These are phyloP conservation scores for Tapirus indicus DNA, from an alignment of 2,797 vertebrate species.

Conservation along the genomic window DNA sequence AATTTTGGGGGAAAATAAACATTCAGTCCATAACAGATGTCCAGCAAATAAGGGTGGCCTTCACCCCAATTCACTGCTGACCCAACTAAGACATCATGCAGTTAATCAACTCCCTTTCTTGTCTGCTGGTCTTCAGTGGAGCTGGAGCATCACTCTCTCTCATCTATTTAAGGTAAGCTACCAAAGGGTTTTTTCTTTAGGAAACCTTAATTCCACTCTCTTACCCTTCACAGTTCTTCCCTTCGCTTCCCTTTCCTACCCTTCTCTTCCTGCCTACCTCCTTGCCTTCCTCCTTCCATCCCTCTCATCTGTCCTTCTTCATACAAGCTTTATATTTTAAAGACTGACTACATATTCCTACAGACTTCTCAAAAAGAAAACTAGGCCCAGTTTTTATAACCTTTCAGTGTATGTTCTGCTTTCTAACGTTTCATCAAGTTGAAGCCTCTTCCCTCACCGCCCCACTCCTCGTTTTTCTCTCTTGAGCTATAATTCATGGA, in stretches of 20 bases:
- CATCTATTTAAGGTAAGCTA: background rate
- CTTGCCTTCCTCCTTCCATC: background rate
- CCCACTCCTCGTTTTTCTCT: background rate
- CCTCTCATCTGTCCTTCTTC: background rate
- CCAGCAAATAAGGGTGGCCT: background rate
- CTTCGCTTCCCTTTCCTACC: background rate
- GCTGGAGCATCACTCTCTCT: background rate
- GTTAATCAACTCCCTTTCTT: accelerated
- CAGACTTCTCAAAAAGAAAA: background rate
- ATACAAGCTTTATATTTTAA: background rate
- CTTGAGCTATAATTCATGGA: background rate
- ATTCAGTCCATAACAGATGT: background rate
- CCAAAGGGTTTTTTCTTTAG: background rate
- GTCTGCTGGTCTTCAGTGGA: background rate
- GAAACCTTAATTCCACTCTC: background rate
- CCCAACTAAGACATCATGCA: background rate
- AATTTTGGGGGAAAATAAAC: background rate
- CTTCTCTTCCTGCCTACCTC: too few species aligned
- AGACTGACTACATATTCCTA: background rate
- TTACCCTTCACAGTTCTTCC: background rate
- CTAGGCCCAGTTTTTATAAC: background rate
- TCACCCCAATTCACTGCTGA: background rate
- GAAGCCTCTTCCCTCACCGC: background rate
- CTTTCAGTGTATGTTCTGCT: background rate
- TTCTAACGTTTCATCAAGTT: background rate